These are phyloP conservation scores for Hirtodrosophila cameraria DNA, from an alignment of 2,888 invertebrate genomes.

Conservation along the genomic window DNA sequence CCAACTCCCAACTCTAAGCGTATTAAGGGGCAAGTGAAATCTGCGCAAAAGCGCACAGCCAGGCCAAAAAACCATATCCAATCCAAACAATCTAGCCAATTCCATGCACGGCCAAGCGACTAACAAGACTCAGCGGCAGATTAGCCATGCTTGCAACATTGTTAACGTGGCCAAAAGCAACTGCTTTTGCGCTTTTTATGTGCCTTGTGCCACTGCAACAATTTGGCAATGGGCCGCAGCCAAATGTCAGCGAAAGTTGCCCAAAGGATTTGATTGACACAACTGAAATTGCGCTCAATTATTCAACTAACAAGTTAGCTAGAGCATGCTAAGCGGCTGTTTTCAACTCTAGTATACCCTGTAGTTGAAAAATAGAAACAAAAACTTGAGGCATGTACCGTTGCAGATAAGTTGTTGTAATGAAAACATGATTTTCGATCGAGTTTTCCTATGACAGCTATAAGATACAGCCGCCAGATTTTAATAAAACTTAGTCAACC, in stretches of 20 bases:
- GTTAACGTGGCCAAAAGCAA: slow-evolving; percentile 1
- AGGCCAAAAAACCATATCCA: slow-evolving; percentile 19
- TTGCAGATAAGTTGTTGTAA: too few relatives aligned
- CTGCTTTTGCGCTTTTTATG: too few relatives aligned
- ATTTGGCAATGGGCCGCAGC: slow-evolving; percentile 17
- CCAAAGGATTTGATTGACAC: slow-evolving; percentile 57
- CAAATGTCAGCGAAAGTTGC: slow-evolving; percentile 72
- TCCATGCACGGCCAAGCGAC: slow-evolving; percentile 14
- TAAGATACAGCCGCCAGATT: too few relatives aligned
- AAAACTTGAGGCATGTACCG: too few relatives aligned
- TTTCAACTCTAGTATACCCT: too few relatives aligned
- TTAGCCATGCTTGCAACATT: slow-evolving; percentile 33
- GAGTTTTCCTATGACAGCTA: too few relatives aligned
- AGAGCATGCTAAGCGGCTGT: not conserved
- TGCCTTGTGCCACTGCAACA: slow-evolving; percentile 7
- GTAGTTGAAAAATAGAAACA: too few relatives aligned
- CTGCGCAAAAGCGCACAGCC: slow-evolving; percentile 29
- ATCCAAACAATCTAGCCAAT: slow-evolving; percentile 6
- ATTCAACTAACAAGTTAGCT: not conserved
- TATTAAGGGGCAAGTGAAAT: slow-evolving; percentile 61
- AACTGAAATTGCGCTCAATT: slow-evolving; percentile 14
- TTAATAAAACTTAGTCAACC: too few relatives aligned
- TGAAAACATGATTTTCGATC: too few relatives aligned
- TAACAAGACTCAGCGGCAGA: slow-evolving; percentile 12
- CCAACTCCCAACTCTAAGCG: too few relatives aligned